A percentile compares a stretch with the other conserved stretches of the same genome.
phyloP scores from a whole-genome alignment of 2,113 vertebrate species.

The Chrysochloris asiatica region DNA sequence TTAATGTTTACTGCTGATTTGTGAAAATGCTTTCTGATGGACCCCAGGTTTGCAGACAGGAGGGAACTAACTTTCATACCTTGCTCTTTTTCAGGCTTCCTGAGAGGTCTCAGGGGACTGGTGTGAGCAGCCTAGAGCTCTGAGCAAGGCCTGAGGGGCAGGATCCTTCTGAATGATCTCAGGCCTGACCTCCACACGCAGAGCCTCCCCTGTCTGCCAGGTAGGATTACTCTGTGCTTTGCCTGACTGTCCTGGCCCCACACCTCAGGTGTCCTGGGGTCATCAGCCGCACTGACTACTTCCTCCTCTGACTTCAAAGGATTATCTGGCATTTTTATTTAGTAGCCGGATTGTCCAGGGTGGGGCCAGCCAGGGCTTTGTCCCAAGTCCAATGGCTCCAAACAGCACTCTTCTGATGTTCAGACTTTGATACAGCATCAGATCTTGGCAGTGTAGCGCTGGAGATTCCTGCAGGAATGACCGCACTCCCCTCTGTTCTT shows the following conservation, averaged over 20 bases:
- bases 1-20: neutral
- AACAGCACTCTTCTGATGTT: neutral
- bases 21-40: neutral
- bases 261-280: slow-evolving; percentile 72
- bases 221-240: slow-evolving; percentile 27
- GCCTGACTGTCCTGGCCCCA: slow-evolving; percentile 52
- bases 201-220: neutral
- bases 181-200: neutral
- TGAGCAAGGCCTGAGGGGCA: neutral
- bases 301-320: slow-evolving; percentile 81
- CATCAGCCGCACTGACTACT: slow-evolving; percentile 76
- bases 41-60: rapidly evolving
- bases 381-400: no score
- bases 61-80: no score
- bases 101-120: no score
- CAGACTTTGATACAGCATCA: neutral
- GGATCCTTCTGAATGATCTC: neutral
- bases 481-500: rapidly evolving
- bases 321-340: slow-evolving; percentile 75
- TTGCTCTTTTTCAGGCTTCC: neutral
- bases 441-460: neutral
- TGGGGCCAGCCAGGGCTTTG: neutral
- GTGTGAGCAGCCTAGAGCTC: neutral
- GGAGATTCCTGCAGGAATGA: neutral
- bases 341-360: slow-evolving; percentile 33